Evolutionary conservation across 2,888 invertebrate genomes (phyloP).

Genomic region (Tuta absoluta): DNA sequence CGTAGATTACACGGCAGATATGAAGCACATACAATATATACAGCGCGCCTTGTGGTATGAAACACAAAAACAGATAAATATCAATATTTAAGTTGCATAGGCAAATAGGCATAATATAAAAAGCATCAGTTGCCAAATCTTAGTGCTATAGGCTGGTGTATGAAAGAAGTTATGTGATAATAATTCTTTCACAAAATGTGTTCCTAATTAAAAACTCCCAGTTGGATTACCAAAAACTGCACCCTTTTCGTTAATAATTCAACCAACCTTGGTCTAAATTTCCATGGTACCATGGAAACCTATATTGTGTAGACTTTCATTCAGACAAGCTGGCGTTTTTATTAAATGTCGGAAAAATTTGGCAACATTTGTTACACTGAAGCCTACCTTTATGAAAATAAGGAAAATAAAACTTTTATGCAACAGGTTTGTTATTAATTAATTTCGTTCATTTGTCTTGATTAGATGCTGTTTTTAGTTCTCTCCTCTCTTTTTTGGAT

Average conservation of each 20-base stretch:
- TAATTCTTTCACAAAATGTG: no score
- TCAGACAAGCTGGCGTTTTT: not conserved
- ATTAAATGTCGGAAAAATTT: conserved; percentile 3
- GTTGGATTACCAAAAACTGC: not conserved
- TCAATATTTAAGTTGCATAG: no score
- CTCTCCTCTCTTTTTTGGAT: no score
- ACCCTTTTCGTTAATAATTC: not conserved
- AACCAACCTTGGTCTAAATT: conserved; percentile 16
- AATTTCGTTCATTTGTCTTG: not conserved
- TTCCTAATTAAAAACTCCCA: not conserved
- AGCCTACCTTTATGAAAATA: not conserved
- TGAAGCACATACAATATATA: no score
- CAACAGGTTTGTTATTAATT: not conserved
- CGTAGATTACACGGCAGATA: no score
- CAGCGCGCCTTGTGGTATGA: no score
- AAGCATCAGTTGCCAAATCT: no score
- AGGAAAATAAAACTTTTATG: not conserved
- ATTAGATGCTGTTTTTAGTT: no score
- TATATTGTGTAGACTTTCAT: not conserved
- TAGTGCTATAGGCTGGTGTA: no score
- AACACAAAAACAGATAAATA: no score
- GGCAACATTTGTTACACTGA: not conserved
- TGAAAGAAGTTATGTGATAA: no score
- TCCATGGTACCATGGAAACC: not conserved
- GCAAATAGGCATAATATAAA: no score